phyloP scores from a whole-genome alignment of 1,140 invertebrate genomes.

The Lucilia cuprina region DNA sequence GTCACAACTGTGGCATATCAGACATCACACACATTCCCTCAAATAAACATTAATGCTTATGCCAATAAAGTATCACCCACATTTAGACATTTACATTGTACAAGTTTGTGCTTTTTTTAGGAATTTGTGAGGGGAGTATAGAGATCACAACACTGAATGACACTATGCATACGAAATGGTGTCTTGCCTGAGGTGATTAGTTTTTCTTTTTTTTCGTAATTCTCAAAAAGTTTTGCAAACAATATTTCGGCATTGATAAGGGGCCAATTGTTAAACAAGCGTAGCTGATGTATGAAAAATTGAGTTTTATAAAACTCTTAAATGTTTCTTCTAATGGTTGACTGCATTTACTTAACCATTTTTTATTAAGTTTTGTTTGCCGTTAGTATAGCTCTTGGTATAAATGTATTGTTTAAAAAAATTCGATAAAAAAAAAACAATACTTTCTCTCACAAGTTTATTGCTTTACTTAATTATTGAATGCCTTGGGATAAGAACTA shows the following conservation, averaged over 20 bases:
- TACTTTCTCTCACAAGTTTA: neutral
- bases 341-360: neutral
- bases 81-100: neutral
- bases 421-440: neutral
- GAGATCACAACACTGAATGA: neutral
- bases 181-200: neutral
- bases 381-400: neutral
- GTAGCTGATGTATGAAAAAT: neutral
- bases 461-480: slow-evolving; percentile 25
- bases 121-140: neutral
- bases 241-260: neutral
- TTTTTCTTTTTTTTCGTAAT: neutral
- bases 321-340: neutral
- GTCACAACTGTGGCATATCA: too few species aligned
- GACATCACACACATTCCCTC: too few species aligned
- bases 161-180: neutral
- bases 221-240: neutral
- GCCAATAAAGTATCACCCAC: neutral
- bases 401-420: neutral
- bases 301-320: neutral
- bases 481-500: neutral
- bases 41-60: neutral
- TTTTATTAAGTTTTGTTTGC: neutral
- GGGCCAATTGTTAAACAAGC: neutral
- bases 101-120: neutral